phyloP scores from a whole-genome alignment of 1,140 invertebrate genomes.

The Lasioglossum baleicum region DNA sequence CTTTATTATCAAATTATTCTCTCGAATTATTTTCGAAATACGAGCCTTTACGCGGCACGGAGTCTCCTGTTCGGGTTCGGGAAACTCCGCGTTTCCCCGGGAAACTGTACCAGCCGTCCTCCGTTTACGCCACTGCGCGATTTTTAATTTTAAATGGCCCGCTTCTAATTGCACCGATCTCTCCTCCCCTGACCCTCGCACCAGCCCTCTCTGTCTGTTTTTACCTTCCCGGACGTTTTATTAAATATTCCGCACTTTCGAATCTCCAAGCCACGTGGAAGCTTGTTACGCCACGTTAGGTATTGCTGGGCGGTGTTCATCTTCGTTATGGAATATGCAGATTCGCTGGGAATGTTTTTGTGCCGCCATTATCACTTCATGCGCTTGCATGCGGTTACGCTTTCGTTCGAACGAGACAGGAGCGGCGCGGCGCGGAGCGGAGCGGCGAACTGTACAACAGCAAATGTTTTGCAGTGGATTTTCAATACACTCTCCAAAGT shows the following conservation, averaged over 20 bases:
- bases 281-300: slow-evolving; percentile 3
- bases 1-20: slow-evolving; percentile 37
- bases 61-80: neutral
- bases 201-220: neutral
- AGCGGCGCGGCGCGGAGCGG: no score
- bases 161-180: neutral
- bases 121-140: neutral
- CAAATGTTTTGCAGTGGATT: no score
- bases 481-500: no score
- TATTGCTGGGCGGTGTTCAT: neutral
- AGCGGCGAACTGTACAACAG: no score
- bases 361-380: neutral
- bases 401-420: neutral
- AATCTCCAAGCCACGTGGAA: neutral
- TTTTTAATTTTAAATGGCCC: neutral
- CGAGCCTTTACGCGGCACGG: neutral
- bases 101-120: neutral
- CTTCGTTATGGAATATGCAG: neutral
- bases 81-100: neutral
- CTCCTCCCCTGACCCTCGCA: neutral
- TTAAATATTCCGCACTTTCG: neutral
- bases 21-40: slow-evolving; percentile 42
- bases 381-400: neutral
- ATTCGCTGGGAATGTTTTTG: neutral
- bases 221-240: neutral